Base-by-base conservation (phyloP, 2,113 vertebrate species). In the Cinclus mexicanus region DNA sequence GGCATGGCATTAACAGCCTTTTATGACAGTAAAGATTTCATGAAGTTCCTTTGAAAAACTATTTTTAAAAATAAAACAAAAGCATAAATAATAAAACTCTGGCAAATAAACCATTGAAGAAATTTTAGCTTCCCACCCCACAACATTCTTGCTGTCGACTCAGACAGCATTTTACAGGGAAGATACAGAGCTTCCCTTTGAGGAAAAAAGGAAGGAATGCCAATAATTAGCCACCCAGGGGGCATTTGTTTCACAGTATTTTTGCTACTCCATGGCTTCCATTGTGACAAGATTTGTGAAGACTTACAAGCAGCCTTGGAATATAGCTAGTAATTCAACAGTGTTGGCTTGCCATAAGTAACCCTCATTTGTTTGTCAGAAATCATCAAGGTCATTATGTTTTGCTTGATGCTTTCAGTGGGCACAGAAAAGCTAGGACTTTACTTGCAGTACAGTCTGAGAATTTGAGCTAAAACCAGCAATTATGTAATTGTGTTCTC, bases 161-260 rank as follows among this genome's bases (percentile, higher is more conserved):
- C 85, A 96, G 87, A 92, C 68, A 93, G 94, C 87, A 90, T 94
- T 96, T 96, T 93, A 96, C 70, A 95, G 74, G 63, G 87, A 94
- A 94, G 95, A 97, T 61, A 86, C 42, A 96, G 89, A 94, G 85
- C 89, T 97, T 95, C 85, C 63, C 85, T 94, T 94, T 93, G 88
- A 97, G 77, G 93, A 89, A 95, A 97, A 95, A 95, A 93, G 86
- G 92, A 97, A 97, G 84, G 96, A 97, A 97, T 97, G 96, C 83
- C 93, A 97, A 96, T 96, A 96, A 97, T 97, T 97, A 97, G 96
- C 97, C 96, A 97, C 97, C 96, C 97, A 97, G 92, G 91, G 97
- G 94, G 95, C 89, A 97, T 92, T 96, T 94, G 89, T 97, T 97
- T 97, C 94, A 97, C 95, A 97, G 96, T 96, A 97, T 97, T 96